phyloP scores from a whole-genome alignment of 2,888 invertebrate genomes.

The Drosophila vallismaia region DNA sequence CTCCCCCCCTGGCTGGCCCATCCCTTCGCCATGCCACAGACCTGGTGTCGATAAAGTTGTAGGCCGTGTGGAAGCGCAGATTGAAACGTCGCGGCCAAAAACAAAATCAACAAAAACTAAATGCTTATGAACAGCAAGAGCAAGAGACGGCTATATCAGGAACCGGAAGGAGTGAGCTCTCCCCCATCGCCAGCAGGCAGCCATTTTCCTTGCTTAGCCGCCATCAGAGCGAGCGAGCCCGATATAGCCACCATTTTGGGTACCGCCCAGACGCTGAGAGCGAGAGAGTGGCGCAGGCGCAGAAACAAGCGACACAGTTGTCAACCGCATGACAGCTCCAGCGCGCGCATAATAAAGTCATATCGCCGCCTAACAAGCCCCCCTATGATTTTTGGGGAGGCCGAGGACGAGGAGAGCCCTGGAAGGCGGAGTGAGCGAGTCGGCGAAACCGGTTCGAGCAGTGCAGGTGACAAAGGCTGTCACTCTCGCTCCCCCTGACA shows the following conservation, averaged over 20 bases:
- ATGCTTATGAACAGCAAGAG: slow-evolving; percentile 63
- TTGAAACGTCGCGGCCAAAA: slow-evolving; percentile 78
- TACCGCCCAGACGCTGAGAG: slow-evolving; percentile 50
- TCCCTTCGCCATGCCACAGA: slow-evolving; percentile 7
- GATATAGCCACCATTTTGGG: slow-evolving; percentile 28
- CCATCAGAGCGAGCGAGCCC: slow-evolving; percentile 46
- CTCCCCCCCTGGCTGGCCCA: background rate
- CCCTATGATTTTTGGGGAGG: slow-evolving; percentile 48
- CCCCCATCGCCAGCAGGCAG: slow-evolving; percentile 61
- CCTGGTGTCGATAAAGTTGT: slow-evolving; percentile 76
- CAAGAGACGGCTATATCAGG: slow-evolving; percentile 31
- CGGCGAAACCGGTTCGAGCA: slow-evolving; percentile 67
- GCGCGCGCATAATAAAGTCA: slow-evolving; percentile 77
- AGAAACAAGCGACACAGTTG: slow-evolving; percentile 76
- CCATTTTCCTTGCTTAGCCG: slow-evolving; percentile 68
- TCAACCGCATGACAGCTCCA: slow-evolving; percentile 79
- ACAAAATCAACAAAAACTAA: slow-evolving; percentile 74
- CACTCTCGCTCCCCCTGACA: slow-evolving; percentile 12
- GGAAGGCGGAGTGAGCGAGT: slow-evolving; percentile 25
- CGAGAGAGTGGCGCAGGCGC: slow-evolving; percentile 44
- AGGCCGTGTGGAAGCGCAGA: slow-evolving; percentile 59
- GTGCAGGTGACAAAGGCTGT: slow-evolving; percentile 83
- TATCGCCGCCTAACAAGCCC: slow-evolving; percentile 79
- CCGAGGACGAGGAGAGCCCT: slow-evolving; percentile 21
- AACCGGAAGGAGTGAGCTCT: slow-evolving; percentile 8